Evolutionary conservation across 2,888 invertebrate genomes (phyloP).

Genomic region (Drosophila fungiperda): DNA sequence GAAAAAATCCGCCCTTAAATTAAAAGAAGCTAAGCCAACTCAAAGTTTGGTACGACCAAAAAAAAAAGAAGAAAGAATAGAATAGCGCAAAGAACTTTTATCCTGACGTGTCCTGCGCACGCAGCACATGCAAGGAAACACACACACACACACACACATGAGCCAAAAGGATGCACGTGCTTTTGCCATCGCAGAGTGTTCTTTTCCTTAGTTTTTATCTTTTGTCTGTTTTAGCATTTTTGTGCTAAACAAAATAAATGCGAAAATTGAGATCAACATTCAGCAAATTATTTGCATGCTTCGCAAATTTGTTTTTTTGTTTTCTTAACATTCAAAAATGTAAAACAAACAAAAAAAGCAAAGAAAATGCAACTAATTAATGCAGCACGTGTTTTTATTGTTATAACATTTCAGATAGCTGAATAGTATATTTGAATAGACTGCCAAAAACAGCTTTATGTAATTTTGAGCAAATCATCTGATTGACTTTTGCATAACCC

Average conservation of each 20-base stretch:
- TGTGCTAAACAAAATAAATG: slow-evolving; percentile 40
- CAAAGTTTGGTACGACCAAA: slow-evolving; percentile 67
- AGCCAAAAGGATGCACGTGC: slow-evolving; percentile 65
- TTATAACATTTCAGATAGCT: neutral
- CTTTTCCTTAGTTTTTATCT: slow-evolving; percentile 3
- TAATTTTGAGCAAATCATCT: slow-evolving; percentile 16
- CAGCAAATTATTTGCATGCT: slow-evolving; percentile 39
- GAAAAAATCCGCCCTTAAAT: slow-evolving; percentile 72
- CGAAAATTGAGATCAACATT: slow-evolving; percentile 31
- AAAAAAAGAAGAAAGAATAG: slow-evolving; percentile 20
- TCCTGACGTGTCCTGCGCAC: slow-evolving; percentile 79
- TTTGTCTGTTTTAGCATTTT: slow-evolving; percentile 45
- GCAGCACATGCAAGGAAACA: slow-evolving; percentile 42
- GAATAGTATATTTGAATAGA: neutral
- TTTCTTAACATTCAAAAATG: slow-evolving; percentile 4
- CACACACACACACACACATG: slow-evolving; percentile 8
- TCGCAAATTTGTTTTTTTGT: slow-evolving; percentile 30
- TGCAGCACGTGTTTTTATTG: slow-evolving; percentile 42
- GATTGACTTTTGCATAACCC: slow-evolving; percentile 41
- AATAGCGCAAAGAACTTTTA: slow-evolving; percentile 42
- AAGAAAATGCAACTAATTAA: neutral
- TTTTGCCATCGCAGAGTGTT: slow-evolving; percentile 49
- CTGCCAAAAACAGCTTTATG: neutral
- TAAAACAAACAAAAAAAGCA: slow-evolving; percentile 12
- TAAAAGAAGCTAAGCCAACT: slow-evolving; percentile 69